Evolutionary conservation across 2,113 vertebrate species (phyloP).

Genomic region (Bubo blakistoni): DNA sequence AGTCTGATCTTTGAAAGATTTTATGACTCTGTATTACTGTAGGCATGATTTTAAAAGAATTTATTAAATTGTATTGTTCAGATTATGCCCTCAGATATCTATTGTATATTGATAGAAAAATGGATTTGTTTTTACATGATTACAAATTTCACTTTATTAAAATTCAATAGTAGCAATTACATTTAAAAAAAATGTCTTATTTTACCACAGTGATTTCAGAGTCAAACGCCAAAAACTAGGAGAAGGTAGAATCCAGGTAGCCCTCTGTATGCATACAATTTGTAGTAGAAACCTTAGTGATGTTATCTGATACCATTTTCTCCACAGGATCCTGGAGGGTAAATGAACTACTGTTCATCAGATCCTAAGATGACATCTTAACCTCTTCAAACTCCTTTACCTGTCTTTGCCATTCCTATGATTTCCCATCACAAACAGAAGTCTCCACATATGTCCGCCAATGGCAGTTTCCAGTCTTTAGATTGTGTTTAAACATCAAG

Average conservation of each 20-base stretch:
- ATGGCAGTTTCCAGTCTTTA: neutral
- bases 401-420: neutral
- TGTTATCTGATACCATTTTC: neutral
- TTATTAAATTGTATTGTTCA: neutral
- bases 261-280: accelerated
- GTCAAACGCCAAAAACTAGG: neutral
- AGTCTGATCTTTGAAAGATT: neutral
- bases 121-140: neutral
- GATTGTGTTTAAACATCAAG: neutral
- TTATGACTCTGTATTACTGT: neutral
- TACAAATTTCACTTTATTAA: neutral
- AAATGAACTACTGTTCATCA: neutral
- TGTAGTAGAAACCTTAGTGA: neutral
- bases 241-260: neutral
- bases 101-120: neutral
- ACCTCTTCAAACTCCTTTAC: neutral
- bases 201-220: neutral
- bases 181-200: neutral
- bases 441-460: no score
- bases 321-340: neutral
- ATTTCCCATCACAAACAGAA: neutral
- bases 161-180: neutral
- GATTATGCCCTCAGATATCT: neutral
- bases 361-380: neutral
- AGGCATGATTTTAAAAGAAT: neutral